Evolutionary conservation across 1,140 invertebrate genomes (phyloP), one percentile per base, ranked within the genome.

Genomic region (Halictus rubicundus): DNA sequence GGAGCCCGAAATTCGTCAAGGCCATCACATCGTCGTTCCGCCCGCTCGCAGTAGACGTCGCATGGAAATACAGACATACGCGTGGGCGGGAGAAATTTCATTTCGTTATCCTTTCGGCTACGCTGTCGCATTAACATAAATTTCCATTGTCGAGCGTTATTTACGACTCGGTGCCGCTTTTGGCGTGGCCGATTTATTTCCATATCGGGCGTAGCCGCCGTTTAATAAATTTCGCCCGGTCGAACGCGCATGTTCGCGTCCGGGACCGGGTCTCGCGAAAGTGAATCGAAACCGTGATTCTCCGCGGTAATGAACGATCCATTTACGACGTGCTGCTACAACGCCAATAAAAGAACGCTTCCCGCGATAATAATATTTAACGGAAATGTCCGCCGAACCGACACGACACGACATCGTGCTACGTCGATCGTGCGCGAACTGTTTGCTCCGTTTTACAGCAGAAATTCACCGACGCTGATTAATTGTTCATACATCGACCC

Each of bases 81-180:
- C 42, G 42, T 23, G 37, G 19, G 39, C 27, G n/a, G 39, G 27
- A 8, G 57, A 71, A 78, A 78, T 71, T 78, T 61, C 68, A 78
- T 71, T 78, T 46, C 27, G 75, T 78, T 71, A 71, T 63, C 68
- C 68, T 69, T 52, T 71, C 59, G 59, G 27, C 57, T 25, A 37
- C 54, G n/a, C 57, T 57, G 49, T 42, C 32, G 61, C 65, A 79
- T 79, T 79, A 79, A 70, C 77, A 73, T 79, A 79, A 79, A 79
- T 79, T 79, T 79, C 70, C 69, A 79, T 72, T 69, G 66, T 73
- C 77, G 60, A 12, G 54, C n/a, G 59, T 78, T 78, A 78, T 78
- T 78, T 78, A 78, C 57, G 75, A 78, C 68, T 60, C 57, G 68
- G 61, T 78, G 57, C 54, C 75, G 68, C 57, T 71, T 63, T 49